Base-by-base conservation (phyloP, 2,113 vertebrate species). In the Oncorhynchus mykiss region DNA sequence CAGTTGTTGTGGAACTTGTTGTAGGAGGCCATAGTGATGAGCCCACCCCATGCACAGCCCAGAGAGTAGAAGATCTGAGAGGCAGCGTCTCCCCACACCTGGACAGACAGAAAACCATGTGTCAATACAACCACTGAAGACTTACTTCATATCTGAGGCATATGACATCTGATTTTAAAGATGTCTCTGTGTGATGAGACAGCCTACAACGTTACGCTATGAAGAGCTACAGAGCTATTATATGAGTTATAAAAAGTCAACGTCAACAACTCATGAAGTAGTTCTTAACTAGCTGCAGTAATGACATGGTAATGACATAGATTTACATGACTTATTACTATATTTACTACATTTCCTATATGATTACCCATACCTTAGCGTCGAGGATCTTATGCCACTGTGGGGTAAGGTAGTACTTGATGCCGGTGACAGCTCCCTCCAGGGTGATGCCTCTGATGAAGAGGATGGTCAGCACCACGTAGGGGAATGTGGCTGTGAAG, bases 1-100 rank as follows among this genome's bases (percentile, higher is more conserved):
- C 98, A 99, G 90, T 99, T 99, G 91, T 99, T 99, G 93, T 99
- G 95, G 89, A 99, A 99, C 82, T 99, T 99, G 93, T 98, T 99
- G 86, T 99, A 99, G 67, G 98, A 99, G 0, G 98, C 98, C 97
- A 99, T 99, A 67, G 98, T 99, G 86, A 99, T 97, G 74, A 99
- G 97, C 2, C 98, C 97, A 0, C 98, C 98, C 97, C 97, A 99
- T 6, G 97, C 98, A 25, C 97, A 99, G 79, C 98, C 98, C 87
- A 99, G 89, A 0, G 98, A 99, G 87, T 99, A 99, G 90, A 99
- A 99, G 90, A 99, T 99, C 93, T 99, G 97, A 0, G 97, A 99
- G 34, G 97, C 98, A 0, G 98, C 98, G 0, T 99, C 98, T n/a
- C 98, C 98, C 98, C 98, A 99, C 62, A 99, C 98, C 98, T 99